Evolutionary conservation across 2,888 invertebrate genomes (phyloP).

Genomic region (Ischnura elegans): DNA sequence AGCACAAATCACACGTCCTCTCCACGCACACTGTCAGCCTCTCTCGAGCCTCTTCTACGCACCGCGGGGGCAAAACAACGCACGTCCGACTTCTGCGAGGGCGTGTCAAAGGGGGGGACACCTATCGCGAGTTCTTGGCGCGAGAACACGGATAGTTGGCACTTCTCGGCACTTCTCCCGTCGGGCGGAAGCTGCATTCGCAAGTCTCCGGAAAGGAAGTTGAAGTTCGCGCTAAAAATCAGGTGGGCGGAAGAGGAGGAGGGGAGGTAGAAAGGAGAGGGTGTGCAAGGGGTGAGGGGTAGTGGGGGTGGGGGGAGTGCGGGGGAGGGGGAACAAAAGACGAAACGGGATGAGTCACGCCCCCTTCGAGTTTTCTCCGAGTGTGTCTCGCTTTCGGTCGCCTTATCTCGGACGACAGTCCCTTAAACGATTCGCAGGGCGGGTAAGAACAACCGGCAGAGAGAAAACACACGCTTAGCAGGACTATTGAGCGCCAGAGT

Average conservation of each 20-base stretch:
- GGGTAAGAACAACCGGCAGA: no score
- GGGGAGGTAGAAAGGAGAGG: not conserved
- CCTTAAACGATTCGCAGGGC: no score
- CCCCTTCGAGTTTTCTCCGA: no score
- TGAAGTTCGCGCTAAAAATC: not conserved
- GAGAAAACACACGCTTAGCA: no score
- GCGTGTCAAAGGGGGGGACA: not conserved
- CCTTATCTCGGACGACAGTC: not conserved
- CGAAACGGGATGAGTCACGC: not conserved
- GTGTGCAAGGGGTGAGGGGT: constrained; percentile 21
- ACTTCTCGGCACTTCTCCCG: not conserved
- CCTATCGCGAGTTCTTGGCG: constrained; percentile 34
- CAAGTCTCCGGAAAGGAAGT: not conserved
- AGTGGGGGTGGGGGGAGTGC: not conserved
- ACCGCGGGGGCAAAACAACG: not conserved
- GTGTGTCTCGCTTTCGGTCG: not conserved
- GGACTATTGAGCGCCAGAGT: no score
- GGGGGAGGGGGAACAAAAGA: constrained; percentile 19
- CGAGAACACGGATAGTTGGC: constrained; percentile 54
- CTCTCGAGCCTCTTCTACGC: not conserved
- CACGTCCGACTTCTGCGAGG: not conserved
- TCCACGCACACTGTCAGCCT: not conserved
- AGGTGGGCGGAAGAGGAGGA: not conserved
- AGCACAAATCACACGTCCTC: not conserved
- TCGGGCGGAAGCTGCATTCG: not conserved